phyloP scores from a whole-genome alignment of 2,113 vertebrate species.

The Naja naja region DNA sequence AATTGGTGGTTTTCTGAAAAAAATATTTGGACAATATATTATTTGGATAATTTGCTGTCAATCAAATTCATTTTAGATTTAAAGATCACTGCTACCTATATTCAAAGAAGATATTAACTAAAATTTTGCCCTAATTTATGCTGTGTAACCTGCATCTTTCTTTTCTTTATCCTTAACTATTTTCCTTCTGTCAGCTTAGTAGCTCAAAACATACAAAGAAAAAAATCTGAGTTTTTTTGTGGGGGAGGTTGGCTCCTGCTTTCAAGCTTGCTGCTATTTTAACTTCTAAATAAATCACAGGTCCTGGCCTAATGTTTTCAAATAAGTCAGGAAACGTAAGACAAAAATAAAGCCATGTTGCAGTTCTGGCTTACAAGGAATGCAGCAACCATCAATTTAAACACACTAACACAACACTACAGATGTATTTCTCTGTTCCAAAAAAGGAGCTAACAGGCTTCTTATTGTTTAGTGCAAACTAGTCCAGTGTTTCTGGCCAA shows the following conservation, averaged over 20 bases:
- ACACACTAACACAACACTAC: not conserved
- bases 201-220: not conserved
- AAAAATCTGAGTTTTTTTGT: not conserved
- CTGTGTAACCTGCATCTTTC: not conserved
- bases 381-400: not conserved
- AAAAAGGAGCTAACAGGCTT: not conserved
- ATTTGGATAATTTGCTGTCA: not conserved
- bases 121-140: not conserved
- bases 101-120: not conserved
- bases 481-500: not conserved
- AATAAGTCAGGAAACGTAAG: not conserved
- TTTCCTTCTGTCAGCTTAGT: not conserved
- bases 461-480: not conserved
- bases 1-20: not conserved
- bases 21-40: not conserved
- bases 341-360: not conserved
- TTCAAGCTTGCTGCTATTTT: not conserved
- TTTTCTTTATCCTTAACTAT: not conserved
- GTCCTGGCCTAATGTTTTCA: not conserved
- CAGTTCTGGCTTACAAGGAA: not conserved
- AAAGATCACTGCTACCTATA: not conserved
- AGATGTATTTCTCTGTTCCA: not conserved
- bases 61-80: not conserved
- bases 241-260: not conserved
- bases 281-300: not conserved